Evolutionary conservation across 2,888 invertebrate species (phyloP).

Genomic region (Caenorhabditis uteleia): DNA sequence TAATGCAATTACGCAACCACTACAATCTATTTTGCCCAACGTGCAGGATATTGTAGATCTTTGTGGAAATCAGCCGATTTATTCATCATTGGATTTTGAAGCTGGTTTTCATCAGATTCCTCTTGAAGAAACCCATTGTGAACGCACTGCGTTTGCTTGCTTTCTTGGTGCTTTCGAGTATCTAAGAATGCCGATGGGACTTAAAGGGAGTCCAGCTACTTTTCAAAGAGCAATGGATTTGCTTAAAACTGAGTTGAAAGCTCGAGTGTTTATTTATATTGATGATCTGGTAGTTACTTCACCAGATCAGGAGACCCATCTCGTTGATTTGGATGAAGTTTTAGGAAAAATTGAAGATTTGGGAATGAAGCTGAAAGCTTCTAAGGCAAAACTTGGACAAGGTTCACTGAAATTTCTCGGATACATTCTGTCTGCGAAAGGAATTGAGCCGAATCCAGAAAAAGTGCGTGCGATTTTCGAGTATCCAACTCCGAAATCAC

Average conservation of each 20-base stretch:
- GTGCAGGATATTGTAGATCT: slow-evolving; percentile 19
- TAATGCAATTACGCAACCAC: slow-evolving; percentile 18
- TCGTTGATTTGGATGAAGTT: slow-evolving; percentile 34
- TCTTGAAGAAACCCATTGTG: slow-evolving; percentile 3
- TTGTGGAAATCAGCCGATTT: slow-evolving; percentile 4
- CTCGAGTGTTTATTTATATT: slow-evolving; percentile 19
- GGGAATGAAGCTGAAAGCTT: slow-evolving; percentile 35
- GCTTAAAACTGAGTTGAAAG: background rate
- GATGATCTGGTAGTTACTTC: slow-evolving; percentile 32
- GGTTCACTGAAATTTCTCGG: slow-evolving; percentile 36
- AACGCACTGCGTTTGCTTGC: slow-evolving; percentile 26
- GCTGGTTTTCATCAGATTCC: slow-evolving; percentile 30
- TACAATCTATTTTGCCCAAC: slow-evolving; percentile 9
- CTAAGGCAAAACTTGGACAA: slow-evolving; percentile 35
- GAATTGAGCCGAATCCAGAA: slow-evolving; percentile 34
- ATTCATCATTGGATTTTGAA: slow-evolving; percentile 23
- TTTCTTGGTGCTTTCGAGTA: slow-evolving; percentile 16
- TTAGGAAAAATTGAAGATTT: slow-evolving; percentile 10
- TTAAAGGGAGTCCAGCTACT: slow-evolving; percentile 7
- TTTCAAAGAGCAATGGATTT: slow-evolving; percentile 29
- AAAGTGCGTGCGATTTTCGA: slow-evolving; percentile 23
- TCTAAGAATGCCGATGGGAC: slow-evolving; percentile 28
- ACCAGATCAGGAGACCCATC: slow-evolving; percentile 8
- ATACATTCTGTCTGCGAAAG: slow-evolving; percentile 20
- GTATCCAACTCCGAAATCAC: slow-evolving; percentile 17